Evolutionary conservation across 1,140 invertebrate genomes (phyloP), one percentile per base, ranked within the genome.

Genomic region (Apis cerana): DNA sequence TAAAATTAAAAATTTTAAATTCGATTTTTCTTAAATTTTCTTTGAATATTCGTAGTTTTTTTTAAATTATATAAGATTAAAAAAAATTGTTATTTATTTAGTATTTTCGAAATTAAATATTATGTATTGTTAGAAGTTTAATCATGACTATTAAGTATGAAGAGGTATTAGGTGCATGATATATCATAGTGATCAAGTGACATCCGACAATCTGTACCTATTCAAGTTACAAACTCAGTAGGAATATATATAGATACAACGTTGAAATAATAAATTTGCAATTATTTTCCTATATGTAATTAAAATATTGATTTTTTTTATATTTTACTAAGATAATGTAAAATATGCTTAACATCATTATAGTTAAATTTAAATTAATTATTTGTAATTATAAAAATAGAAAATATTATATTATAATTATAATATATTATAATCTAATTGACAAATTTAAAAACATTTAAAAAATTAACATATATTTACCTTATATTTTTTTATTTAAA

Each of bases 131-230:
- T 56, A 85, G 70, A 65, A 67, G 65, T 83, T 52, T 50, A 77
- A 62, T 83, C 72, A 19, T 78, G 15, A 77, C 59, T 54, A 75
- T 86, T 76, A 62, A 83, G 21, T 23, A 23, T 23, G 48, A 21
- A 17, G 54, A 8, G 64, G 68, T 72, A 86, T 80, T 87, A 77
- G n/a, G 58, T 65, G 15, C 58, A 13, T 56, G 21, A 75, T 72
- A 77, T 87, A 86, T 87, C 23, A 21, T 43, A 69, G 61, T 48
- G 64, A 86, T 87, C 85, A 70, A 84, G 13, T 84, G 62, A 87
- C 68, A 48, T 62, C 58, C 17, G 62, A 50, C n/a, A 50, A 69
- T 65, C 52, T 4, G 8, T 48, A 27, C 10, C 23, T 69, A 23
- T 54, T 54, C 56, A 54, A 23, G 61, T 62, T 59, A 17, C n/a